Evolutionary conservation across 1,140 invertebrate genomes (phyloP), one percentile per base, ranked within the genome.

Genomic region (Melitaea cinxia): DNA sequence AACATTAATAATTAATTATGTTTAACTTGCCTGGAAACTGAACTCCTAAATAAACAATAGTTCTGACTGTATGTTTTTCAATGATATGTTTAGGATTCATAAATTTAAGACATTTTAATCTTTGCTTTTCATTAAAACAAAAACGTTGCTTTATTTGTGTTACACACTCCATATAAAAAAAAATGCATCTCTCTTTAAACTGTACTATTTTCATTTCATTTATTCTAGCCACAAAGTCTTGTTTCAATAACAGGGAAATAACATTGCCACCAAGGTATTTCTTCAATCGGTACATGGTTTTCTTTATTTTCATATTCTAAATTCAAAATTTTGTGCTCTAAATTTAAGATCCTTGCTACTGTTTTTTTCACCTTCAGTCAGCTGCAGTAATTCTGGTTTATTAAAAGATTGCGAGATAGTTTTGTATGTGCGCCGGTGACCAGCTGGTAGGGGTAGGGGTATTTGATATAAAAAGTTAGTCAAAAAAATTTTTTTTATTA

Each of bases 351-450:
- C 5, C 14, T 33, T 55, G 47, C 47, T 61, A 50, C 39, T 47
- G n/a, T 47, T 64, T 68, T 65, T 75, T 65, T 72, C 65, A 23
- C 63, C n/a, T 69, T 72, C 66, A 54, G 72, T 68, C 24, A 70
- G 54, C 17, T 70, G n/a, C 45, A 74, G 33, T 55, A n/a, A n/a
- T n/a, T n/a, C n/a, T n/a, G n/a, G n/a, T n/a, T 75, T 28, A 23
- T 72, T 23, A 61, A 72, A 75, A 50, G 67, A 70, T 66, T 72
- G 64, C 56, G 65, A 45, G 10, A 74, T 65, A 24, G 63, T 70
- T 49, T 30, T 68, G 52, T 72, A 72, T 35, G 67, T 42, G n/a
- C n/a, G n/a, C n/a, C n/a, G n/a, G n/a, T n/a, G n/a, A n/a, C n/a
- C n/a, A n/a, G n/a, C n/a, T n/a, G n/a, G n/a, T n/a, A n/a, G n/a